A percentile compares a stretch with the other conserved stretches of the same genome.
Conservation (phyloP, 2,888 invertebrate species). For the Sarcophaga variegata region DNA sequence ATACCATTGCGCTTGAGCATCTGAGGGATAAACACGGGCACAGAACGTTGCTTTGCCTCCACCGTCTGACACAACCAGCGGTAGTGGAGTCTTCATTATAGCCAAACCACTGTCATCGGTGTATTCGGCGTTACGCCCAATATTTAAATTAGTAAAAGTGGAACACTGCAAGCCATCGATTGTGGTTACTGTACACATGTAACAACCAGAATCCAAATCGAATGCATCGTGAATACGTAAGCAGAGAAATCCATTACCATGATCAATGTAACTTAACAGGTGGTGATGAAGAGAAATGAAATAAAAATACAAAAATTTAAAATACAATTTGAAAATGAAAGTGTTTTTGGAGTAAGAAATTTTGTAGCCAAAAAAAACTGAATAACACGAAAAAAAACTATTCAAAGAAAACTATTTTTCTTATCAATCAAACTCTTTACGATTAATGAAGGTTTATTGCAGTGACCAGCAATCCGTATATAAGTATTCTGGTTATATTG, state of each 20-base stretch:
- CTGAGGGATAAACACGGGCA: slow-evolving; percentile 82
- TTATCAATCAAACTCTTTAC: too few relatives aligned
- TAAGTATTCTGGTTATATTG: too few relatives aligned
- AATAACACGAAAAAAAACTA: neutral
- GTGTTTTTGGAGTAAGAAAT: neutral
- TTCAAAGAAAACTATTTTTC: too few relatives aligned
- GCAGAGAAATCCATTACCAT: slow-evolving; percentile 84
- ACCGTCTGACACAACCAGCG: slow-evolving; percentile 81
- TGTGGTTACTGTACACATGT: slow-evolving; percentile 86
- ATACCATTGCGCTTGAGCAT: slow-evolving; percentile 83
- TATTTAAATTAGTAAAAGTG: slow-evolving; percentile 78
- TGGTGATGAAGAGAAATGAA: neutral
- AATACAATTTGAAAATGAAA: neutral
- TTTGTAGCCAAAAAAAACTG: neutral
- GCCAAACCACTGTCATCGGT: slow-evolving; percentile 80
- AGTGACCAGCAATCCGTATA: too few relatives aligned
- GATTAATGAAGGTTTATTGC: too few relatives aligned
- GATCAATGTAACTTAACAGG: slow-evolving; percentile 82
- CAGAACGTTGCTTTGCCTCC: slow-evolving; percentile 84
- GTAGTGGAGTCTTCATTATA: slow-evolving; percentile 83
- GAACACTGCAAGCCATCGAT: slow-evolving; percentile 84
- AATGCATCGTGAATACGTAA: slow-evolving; percentile 85
- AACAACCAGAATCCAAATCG: slow-evolving; percentile 86
- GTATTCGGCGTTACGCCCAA: slow-evolving; percentile 73
- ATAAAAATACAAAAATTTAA: neutral